Base-by-base conservation (phyloP, 92 coral and sea anemone species). In the Phymanthus crucifer region DNA sequence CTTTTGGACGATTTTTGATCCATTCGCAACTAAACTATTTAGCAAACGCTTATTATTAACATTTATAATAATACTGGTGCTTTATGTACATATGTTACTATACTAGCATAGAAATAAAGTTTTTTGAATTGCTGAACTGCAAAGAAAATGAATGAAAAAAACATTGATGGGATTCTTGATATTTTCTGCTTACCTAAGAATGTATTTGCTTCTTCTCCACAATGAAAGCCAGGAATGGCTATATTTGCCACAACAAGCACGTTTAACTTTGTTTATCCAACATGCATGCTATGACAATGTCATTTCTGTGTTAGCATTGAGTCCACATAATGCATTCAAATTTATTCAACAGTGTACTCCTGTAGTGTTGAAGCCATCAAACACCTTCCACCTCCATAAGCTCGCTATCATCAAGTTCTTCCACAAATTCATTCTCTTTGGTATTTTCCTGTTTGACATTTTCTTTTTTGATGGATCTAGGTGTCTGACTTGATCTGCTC, bases 341-440 rank as follows among this genome's bases (percentile, higher is more conserved):
- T 23, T 23, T 19, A 18, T 71, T 36, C n/a, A 6, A 35, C 37
- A 47, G 40, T 14, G 57, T 21, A 54, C 18, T 38, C 57, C 66
- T 24, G 23, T 19, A 26, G 14, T 74, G 54, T 54, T n/a, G n/a
- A 40, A 40, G 10, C 24, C 19, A 56, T 72, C 78, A 80, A 61
- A 61, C 57, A 10, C 33, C 79, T 33, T 79, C 83, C 4, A 82
- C 74, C 31, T 82, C 86, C 86, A 82, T 82, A 34, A 82, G 32
- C 48, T 82, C 80, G 58, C 43, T 56, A 32, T 82, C 86, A 74
- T 82, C 86, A 34, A 82, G 23, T 36, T 82, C 86, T 32, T 82
- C 86, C 52, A 69, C 26, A 10, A 75, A 24, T 6, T 75, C 86
- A 17, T 23, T 48, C 16, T 65, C 71, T 66, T 61, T 66, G 5